These are phyloP conservation scores for Actias luna DNA, from an alignment of 2,888 invertebrate species.

Conservation along the genomic window DNA sequence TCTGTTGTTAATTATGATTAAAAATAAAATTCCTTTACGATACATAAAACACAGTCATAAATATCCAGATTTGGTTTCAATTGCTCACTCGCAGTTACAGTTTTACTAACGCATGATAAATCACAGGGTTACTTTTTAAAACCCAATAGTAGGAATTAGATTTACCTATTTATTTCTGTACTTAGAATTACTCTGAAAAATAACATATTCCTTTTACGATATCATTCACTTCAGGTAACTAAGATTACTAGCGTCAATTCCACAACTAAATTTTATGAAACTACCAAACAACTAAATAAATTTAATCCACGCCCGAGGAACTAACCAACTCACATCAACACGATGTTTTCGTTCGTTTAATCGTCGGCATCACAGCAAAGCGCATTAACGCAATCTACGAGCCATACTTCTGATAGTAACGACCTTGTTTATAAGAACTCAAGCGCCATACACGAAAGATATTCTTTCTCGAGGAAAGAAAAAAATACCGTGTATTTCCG, in stretches of 20 bases:
- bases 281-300: not conserved
- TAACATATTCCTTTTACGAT: not conserved
- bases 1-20: no score
- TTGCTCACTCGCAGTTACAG: no score
- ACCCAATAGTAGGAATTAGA: no score
- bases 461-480: slow-evolving; percentile 37
- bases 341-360: slow-evolving; percentile 21
- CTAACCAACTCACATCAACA: slow-evolving; percentile 1
- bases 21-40: no score
- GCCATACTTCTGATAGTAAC: slow-evolving; percentile 70
- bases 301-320: not conserved
- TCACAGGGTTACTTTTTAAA: no score
- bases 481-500: slow-evolving; percentile 35
- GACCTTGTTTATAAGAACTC: slow-evolving; percentile 66
- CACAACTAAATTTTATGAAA: not conserved
- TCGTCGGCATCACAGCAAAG: slow-evolving; percentile 22
- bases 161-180: no score
- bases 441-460: slow-evolving; percentile 49
- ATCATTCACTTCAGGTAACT: not conserved
- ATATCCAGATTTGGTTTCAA: no score
- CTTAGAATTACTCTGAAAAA: not conserved
- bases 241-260: not conserved
- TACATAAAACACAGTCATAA: no score
- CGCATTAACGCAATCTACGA: slow-evolving; percentile 67
- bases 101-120: no score